Evolutionary conservation across 2,797 vertebrate genomes (phyloP).

Genomic region (Natrix natrix): DNA sequence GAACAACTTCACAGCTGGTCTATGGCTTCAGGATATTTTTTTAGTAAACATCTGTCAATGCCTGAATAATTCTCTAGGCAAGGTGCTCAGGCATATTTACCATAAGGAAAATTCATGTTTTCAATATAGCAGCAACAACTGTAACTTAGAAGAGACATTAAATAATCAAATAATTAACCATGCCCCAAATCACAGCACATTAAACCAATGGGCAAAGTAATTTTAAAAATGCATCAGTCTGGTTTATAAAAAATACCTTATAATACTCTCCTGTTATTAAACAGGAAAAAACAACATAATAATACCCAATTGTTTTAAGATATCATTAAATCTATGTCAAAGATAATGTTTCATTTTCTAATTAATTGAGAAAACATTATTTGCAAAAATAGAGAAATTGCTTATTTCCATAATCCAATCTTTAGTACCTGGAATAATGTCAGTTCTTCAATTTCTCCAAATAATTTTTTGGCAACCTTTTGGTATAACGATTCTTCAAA

Average conservation of each 20-base stretch:
- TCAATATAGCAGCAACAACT: not conserved
- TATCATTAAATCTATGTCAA: not conserved
- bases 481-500: not conserved
- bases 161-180: constrained; percentile 14
- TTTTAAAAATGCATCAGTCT: constrained; percentile 19
- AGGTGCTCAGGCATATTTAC: not conserved
- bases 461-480: not conserved
- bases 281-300: not conserved
- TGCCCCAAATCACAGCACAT: not conserved
- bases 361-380: not conserved
- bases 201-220: constrained; percentile 15
- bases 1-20: constrained; percentile 13
- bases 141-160: constrained; percentile 16
- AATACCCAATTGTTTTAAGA: not conserved
- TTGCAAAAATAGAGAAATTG: not conserved
- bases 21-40: not conserved
- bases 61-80: constrained; percentile 4
- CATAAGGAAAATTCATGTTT: not conserved
- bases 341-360: not conserved
- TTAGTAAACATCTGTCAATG: constrained; percentile 11
- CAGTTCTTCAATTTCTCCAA: not conserved
- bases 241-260: not conserved
- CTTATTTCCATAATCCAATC: not conserved
- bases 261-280: not conserved
- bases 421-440: not conserved